phyloP scores from a whole-genome alignment of 2,113 vertebrate genomes.

The Grus americana region DNA sequence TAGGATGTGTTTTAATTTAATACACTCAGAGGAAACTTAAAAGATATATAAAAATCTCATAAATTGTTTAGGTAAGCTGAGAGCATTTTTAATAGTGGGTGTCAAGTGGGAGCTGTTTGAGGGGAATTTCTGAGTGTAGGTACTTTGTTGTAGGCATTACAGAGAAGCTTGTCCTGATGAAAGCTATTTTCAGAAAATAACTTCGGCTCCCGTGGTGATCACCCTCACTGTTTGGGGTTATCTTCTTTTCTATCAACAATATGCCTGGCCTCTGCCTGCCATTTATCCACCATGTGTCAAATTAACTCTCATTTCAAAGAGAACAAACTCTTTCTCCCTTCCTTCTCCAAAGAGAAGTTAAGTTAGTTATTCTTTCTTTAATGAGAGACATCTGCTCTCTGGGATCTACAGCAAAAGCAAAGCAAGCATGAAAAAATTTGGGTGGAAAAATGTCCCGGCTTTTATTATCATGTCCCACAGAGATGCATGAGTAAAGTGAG shows the following conservation, averaged over 20 bases:
- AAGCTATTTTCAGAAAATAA: background rate
- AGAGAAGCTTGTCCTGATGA: background rate
- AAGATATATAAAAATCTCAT: background rate
- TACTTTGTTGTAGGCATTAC: background rate
- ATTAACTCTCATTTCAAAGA: background rate
- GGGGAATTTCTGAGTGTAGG: background rate
- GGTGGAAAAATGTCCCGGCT: background rate
- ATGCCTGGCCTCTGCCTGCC: background rate
- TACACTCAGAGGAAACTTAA: background rate
- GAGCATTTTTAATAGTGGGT: background rate
- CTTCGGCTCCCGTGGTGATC: slow-evolving; percentile 12
- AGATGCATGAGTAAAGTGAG: background rate
- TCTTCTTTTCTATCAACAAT: background rate
- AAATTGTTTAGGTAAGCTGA: background rate
- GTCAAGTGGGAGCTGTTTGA: background rate
- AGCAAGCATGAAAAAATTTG: background rate
- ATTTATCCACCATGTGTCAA: background rate
- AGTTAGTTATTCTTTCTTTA: slow-evolving; percentile 23
- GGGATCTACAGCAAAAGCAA: slow-evolving; percentile 21
- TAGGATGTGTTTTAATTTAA: background rate
- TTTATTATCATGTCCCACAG: background rate
- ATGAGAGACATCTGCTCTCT: slow-evolving; percentile 26
- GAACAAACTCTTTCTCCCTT: background rate
- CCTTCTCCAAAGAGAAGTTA: background rate
- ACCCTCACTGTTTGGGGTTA: background rate